These are phyloP conservation scores for Osmerus eperlanus DNA, from an alignment of 2,113 vertebrate genomes.

Conservation along the genomic window DNA sequence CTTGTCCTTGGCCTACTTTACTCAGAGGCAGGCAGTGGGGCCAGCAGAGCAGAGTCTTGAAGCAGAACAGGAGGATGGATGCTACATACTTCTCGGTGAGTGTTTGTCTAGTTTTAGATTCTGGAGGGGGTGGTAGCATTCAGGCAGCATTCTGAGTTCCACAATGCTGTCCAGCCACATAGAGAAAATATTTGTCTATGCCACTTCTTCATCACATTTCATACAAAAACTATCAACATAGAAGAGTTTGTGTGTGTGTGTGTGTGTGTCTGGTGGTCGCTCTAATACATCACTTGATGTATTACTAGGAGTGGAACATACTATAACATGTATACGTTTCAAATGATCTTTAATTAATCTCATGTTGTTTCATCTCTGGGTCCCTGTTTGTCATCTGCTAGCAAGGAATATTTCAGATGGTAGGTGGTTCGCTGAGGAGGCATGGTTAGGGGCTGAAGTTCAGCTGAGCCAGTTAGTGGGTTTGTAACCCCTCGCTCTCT, in stretches of 20 bases:
- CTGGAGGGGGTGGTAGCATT: neutral
- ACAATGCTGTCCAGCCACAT: too few species aligned
- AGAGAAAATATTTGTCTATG: too few species aligned
- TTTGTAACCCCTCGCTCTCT: slow-evolving; percentile 23
- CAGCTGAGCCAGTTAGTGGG: slow-evolving; percentile 20
- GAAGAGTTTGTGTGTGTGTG: too few species aligned
- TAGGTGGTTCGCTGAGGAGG: slow-evolving; percentile 12
- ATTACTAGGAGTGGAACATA: too few species aligned
- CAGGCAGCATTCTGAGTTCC: too few species aligned
- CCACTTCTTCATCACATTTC: too few species aligned
- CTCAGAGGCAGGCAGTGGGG: slow-evolving; percentile 42
- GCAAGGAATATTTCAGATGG: slow-evolving; percentile 5
- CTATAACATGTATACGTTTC: too few species aligned
- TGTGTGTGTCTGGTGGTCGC: too few species aligned
- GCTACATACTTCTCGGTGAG: slow-evolving; percentile 60
- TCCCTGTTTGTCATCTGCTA: slow-evolving; percentile 3
- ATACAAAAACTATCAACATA: too few species aligned
- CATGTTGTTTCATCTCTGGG: neutral
- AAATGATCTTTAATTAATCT: neutral
- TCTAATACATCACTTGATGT: too few species aligned
- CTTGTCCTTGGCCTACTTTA: slow-evolving; percentile 68
- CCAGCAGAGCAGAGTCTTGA: slow-evolving; percentile 45
- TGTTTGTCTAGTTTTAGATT: slow-evolving; percentile 21
- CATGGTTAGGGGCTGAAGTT: slow-evolving; percentile 28
- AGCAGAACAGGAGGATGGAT: slow-evolving; percentile 53